Evolutionary conservation across 2,113 vertebrate genomes (phyloP), one percentile per base, ranked within the genome.

Genomic region (Telmatochromis sp.): DNA sequence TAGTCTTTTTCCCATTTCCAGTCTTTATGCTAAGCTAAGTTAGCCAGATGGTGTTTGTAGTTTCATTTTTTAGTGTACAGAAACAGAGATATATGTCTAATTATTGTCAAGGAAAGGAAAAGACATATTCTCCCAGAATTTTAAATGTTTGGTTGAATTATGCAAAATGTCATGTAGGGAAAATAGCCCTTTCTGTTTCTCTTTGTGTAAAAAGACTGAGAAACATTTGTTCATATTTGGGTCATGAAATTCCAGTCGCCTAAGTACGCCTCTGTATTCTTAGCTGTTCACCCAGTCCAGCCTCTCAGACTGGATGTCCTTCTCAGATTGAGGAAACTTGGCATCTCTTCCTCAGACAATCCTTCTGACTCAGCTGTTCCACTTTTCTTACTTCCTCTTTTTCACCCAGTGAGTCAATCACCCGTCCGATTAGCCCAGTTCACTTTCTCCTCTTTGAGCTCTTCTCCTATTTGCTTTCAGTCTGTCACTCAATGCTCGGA

Each of bases 321-420:
- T 81, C 31, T 65, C 68, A 80, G 82, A 89, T 37, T 63, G 78
- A 91, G 58, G 80, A 63, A 89, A 92, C 58, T 47, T 87, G 86
- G 78, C 87, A 84, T 80, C 37, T 90, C 79, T 19, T 90, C 78
- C 51, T 84, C 37, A 75, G 31, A 89, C 87, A 83, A 82, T 81
- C 68, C 37, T 50, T 83, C 89, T 88, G 93, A 94, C 90, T 94
- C 92, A 91, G 91, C 91, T 83, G 19, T 88, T 91, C 71, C 68
- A n/a, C 60, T 63, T 31, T 84, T 71, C 53, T 86, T 89, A 55
- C 71, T 45, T 92, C 88, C 86, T 68, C 37, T 50, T 26, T 80
- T 51, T 89, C 96, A 94, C 96, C 68, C 96, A 97, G 88, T 85
- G 94, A 89, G 96, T 96, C 88, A 92, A 97, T 73, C 95, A 96